Evolutionary conservation across 2,113 vertebrate species (phyloP), one percentile per base, ranked within the genome.

Genomic region (Cathartes aura): DNA sequence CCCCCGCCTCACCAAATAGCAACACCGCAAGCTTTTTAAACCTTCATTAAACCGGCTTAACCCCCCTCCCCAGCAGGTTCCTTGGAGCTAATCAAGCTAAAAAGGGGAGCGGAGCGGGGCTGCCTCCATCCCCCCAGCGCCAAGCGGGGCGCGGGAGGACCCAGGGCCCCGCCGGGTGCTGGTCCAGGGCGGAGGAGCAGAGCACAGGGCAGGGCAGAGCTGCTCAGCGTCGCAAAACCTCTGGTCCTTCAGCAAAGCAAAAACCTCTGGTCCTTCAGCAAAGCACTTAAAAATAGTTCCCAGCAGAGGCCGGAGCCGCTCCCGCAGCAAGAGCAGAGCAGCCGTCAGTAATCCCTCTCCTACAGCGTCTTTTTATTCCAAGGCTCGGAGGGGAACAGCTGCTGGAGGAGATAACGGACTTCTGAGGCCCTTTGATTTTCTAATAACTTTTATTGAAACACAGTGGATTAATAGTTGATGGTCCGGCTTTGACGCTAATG

Each of bases 371-470:
- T 48, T 58, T 80, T 50, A 73, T 85, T 24, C 58, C 23, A 16
- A 48, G 34, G 84, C 22, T 53, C 0, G 3, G 43, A 82, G 38
- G 32, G 29, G 62, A 83, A 12, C 67, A 78, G 87, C 95, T 95
- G 95, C 81, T 66, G 60, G 72, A 36, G 40, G 4, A 93, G 96
- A 96, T 94, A 94, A 96, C 6, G 60, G 70, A 71, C 78, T 87
- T 81, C 90, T 70, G 79, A 94, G 85, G n/a, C 73, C 63, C 92
- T 97, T 95, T 96, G 95, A 95, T 95, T 94, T 91, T 71, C 76
- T 87, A 68, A 58, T 66, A 43, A 62, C 87, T 95, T 93, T 91
- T 60, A 94, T 94, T 93, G 53, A 79, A 89, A 72, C 24, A 38
- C 67, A 70, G 74, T 18, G 68, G 58, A 45, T 91, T 87, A 74